Evolutionary conservation across 1,140 invertebrate genomes (phyloP).

Genomic region (Aphelenchoides fujianensis): DNA sequence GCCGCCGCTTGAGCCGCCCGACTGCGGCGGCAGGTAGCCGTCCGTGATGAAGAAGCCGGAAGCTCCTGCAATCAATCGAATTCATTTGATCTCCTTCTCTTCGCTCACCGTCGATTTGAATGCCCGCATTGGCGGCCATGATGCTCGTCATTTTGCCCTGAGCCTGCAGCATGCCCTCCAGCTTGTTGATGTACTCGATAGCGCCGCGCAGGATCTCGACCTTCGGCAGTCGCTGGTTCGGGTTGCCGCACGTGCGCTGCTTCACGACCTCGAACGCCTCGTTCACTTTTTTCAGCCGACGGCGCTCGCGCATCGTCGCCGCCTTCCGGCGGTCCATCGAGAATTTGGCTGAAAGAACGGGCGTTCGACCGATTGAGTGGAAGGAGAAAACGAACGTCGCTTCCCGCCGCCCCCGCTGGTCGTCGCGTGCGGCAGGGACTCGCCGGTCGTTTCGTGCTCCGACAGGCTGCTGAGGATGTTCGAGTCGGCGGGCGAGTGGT

Average conservation of each 20-base stretch:
- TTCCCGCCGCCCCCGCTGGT: too few species aligned
- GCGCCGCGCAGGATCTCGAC: slow-evolving; percentile 92
- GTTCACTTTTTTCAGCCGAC: slow-evolving; percentile 89
- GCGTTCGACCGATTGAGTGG: slow-evolving; percentile 92
- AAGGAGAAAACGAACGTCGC: slow-evolving; percentile 76
- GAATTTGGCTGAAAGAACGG: slow-evolving; percentile 67
- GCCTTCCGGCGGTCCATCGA: slow-evolving; percentile 90
- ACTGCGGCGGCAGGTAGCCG: neutral
- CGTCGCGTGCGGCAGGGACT: slow-evolving; percentile 63
- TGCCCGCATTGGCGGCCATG: slow-evolving; percentile 49
- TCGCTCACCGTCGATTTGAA: slow-evolving; percentile 39
- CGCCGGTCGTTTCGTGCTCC: slow-evolving; percentile 63
- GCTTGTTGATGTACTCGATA: slow-evolving; percentile 93
- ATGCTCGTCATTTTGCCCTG: slow-evolving; percentile 57
- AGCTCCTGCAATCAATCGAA: neutral
- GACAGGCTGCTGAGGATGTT: slow-evolving; percentile 31
- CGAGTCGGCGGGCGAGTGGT: slow-evolving; percentile 25
- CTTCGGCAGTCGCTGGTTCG: slow-evolving; percentile 89
- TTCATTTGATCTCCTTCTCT: slow-evolving; percentile 16
- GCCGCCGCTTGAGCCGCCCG: neutral
- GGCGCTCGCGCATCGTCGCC: slow-evolving; percentile 85
- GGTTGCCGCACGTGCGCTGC: slow-evolving; percentile 83
- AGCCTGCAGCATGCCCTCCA: slow-evolving; percentile 70
- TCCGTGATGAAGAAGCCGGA: slow-evolving; percentile 6
- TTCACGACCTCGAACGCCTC: slow-evolving; percentile 95